Evolutionary conservation across 92 coral and sea anemone species (phyloP).

Genomic region (Diadumene lineata): DNA sequence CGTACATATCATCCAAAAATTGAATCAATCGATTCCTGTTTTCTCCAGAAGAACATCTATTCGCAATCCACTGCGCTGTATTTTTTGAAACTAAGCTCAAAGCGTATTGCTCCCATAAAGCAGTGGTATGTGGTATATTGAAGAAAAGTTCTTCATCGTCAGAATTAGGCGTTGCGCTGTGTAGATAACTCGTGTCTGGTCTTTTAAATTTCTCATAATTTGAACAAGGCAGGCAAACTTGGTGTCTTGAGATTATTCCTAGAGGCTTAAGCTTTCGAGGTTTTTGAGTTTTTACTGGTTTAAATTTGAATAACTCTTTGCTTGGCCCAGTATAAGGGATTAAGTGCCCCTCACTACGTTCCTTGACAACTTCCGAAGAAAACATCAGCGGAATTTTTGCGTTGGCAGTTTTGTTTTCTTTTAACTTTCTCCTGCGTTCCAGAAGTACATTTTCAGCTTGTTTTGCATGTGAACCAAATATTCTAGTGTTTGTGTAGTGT

Average conservation of each 20-base stretch:
- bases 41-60: slow-evolving; percentile 62
- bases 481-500: slow-evolving; percentile 18
- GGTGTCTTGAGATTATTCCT: slow-evolving; percentile 25
- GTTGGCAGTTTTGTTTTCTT: not conserved
- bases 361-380: slow-evolving; percentile 52
- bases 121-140: slow-evolving; percentile 26
- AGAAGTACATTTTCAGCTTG: slow-evolving; percentile 15
- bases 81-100: slow-evolving; percentile 67
- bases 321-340: slow-evolving; percentile 44
- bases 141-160: slow-evolving; percentile 1
- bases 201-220: not conserved
- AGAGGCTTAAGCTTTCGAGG: slow-evolving; percentile 15
- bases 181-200: slow-evolving; percentile 14
- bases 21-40: slow-evolving; percentile 51
- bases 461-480: not conserved
- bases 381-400: slow-evolving; percentile 42
- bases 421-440: slow-evolving; percentile 10
- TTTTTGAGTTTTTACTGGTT: not conserved
- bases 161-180: not conserved
- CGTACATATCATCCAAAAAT: slow-evolving; percentile 63
- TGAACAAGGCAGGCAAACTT: slow-evolving; percentile 19
- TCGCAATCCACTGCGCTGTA: slow-evolving; percentile 89
- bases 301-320: slow-evolving; percentile 35
- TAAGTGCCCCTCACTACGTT: slow-evolving; percentile 48
- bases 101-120: slow-evolving; percentile 71